Base-by-base conservation (phyloP, 2,797 vertebrate species). In the Arrhamphus sclerolepis region DNA sequence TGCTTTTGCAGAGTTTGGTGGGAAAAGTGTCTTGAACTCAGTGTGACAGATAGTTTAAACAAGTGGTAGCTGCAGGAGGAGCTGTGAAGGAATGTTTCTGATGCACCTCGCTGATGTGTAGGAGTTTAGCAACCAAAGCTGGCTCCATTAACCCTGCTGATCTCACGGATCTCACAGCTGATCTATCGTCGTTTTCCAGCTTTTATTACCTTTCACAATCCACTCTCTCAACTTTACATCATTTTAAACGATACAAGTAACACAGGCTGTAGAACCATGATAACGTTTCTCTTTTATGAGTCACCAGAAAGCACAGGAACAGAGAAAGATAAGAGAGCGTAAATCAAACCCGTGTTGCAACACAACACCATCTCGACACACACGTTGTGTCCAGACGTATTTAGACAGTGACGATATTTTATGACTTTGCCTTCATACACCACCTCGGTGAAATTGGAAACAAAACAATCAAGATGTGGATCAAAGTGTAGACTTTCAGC, bases 41-140 rank as follows among this genome's bases (percentile, higher is more conserved):
- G 49, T 0, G 3, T 46, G 48, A 44, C 28, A 47, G 57, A 38
- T 51, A 21, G 34, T 41, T 41, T 56, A 48, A 48, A 19, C 26
- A 24, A 19, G 39, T 21, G 46, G 24, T 40, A 26, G 17, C 53
- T 48, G 46, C 34, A 16, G 31, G 11, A 49, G 20, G 34, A 63
- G 21, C 26, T 58, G 48, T 13, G 40, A 29, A 47, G 44, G 64
- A 46, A 54, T 61, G 64, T 55, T 54, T 71, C 43, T 50, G 1
- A 67, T 61, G 19, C 56, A 19, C 1, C 20, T 39, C 1, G 6
- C 26, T 1, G 2, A 51, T 31, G 17, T 4, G 39, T 1, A 1
- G 9, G 1, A 17, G 53, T n/a, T 34, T 22, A 46, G 14, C 19
- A 20, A 17, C 11, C 26, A 18, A 43, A 49, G 47, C 50, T 5